Evolutionary conservation across 1,140 invertebrate species (phyloP), one percentile per base, ranked within the genome.

Genomic region (Micrasema longulum): DNA sequence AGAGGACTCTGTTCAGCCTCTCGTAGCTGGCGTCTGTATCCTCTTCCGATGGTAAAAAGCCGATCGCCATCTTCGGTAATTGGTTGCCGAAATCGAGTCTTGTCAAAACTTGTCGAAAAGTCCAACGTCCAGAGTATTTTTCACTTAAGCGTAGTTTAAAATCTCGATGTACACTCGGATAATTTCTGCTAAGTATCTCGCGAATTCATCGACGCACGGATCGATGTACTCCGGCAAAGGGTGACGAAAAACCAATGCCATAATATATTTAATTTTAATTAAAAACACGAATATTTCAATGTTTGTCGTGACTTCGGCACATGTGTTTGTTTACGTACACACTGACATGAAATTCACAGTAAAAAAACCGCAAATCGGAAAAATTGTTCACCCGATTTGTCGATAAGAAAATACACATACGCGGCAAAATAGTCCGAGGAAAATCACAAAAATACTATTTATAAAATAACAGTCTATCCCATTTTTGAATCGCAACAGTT

Each of bases 11-110:
- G 81, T 85, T 85, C 78, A 85, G 79, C 72, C 83, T 79, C 69
- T 83, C 84, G 77, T 84, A 85, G 78, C 83, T 82, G 77, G 84
- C 84, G 76, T 85, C 84, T 47, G 80, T 78, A 55, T 82, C 80
- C 78, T 85, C 84, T 74, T 84, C 83, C 73, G 82, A 81, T 72
- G 84, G 84, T 76, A 85, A 77, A 77, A 85, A 85, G 71, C 82
- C 83, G 81, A 84, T 85, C 76, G 84, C 84, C 84, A 85, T 85
- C 10, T 69, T 65, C 26, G 26, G n/a, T 31, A 31, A 4, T 5
- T 43, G 11, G 2, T 43, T 11, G 41, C 38, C 14, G 41, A 45
- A 45, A 3, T 45, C 41, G 11, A 45, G 14, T 7, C 12, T 7
- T 38, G 38, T 47, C n/a, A n/a, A 47, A 31, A 31, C 26, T 31